Percentiles rank a stretch among this genome's conserved stretches.
These are phyloP conservation scores for Neoaliturus tenellus DNA, from an alignment of 2,888 invertebrate species.

Conservation along the genomic window DNA sequence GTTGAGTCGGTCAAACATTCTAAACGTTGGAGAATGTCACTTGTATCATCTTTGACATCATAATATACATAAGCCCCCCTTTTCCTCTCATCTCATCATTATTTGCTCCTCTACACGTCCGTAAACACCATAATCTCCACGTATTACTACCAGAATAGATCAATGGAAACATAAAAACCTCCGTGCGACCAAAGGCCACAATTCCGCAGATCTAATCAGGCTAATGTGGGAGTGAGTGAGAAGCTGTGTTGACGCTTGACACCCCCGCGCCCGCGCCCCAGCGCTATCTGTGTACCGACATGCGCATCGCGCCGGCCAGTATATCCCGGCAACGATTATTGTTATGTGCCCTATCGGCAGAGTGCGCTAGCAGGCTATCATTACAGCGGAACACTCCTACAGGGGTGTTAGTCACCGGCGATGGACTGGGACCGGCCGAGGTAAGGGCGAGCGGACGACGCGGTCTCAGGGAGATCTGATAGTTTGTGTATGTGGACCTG, in stretches of 20 bases:
- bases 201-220: not conserved
- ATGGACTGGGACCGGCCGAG: not conserved
- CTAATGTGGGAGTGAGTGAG: not conserved
- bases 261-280: not conserved
- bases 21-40: too few species aligned
- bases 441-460: too few species aligned
- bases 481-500: too few species aligned
- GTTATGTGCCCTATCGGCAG: constrained; percentile 8
- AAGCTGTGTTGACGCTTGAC: not conserved
- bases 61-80: too few species aligned
- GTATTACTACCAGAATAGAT: too few species aligned
- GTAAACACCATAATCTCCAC: too few species aligned
- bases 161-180: not conserved
- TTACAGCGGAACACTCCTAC: not conserved
- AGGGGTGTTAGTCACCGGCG: not conserved
- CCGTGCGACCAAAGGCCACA: not conserved
- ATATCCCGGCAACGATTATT: constrained; percentile 11
- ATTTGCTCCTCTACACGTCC: too few species aligned
- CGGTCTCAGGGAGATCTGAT: too few species aligned
- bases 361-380: not conserved
- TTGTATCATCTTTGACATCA: too few species aligned
- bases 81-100: too few species aligned
- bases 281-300: not conserved
- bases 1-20: too few species aligned
- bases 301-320: not conserved